A percentile compares a stretch with the other conserved stretches of the same genome.
phyloP scores from a whole-genome alignment of 1,140 invertebrate species.

The Ylistrum balloti region DNA sequence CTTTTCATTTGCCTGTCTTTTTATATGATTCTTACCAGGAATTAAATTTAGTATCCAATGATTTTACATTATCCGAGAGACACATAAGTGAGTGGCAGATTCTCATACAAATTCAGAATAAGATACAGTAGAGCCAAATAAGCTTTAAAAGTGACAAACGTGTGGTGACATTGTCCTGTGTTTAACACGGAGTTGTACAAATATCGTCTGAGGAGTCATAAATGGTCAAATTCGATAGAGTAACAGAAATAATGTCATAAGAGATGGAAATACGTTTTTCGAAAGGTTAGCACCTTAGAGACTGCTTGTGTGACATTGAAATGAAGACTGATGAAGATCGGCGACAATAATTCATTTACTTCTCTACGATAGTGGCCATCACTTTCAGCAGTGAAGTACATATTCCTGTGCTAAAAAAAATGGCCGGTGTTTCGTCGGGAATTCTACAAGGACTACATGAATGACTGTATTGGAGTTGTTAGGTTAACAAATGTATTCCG shows the following conservation, averaged over 20 bases:
- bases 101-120: too few relatives aligned
- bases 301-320: background rate
- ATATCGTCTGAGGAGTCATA: background rate
- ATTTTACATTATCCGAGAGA: too few relatives aligned
- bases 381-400: background rate
- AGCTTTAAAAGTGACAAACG: too few relatives aligned
- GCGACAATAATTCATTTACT: background rate
- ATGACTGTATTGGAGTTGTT: background rate
- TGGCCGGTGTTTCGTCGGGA: background rate
- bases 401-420: background rate
- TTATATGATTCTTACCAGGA: too few relatives aligned
- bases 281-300: constrained; percentile 32
- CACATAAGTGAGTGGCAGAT: too few relatives aligned
- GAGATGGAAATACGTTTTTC: background rate
- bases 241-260: background rate
- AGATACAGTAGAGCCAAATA: too few relatives aligned
- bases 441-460: background rate
- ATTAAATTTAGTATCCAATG: too few relatives aligned
- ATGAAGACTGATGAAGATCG: background rate
- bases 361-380: background rate
- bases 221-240: background rate
- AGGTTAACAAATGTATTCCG: background rate
- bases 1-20: too few relatives aligned
- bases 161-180: background rate
- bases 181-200: background rate